These are phyloP conservation scores for Polypedilum vanderplanki DNA, from an alignment of 1,140 invertebrate species.

Conservation along the genomic window DNA sequence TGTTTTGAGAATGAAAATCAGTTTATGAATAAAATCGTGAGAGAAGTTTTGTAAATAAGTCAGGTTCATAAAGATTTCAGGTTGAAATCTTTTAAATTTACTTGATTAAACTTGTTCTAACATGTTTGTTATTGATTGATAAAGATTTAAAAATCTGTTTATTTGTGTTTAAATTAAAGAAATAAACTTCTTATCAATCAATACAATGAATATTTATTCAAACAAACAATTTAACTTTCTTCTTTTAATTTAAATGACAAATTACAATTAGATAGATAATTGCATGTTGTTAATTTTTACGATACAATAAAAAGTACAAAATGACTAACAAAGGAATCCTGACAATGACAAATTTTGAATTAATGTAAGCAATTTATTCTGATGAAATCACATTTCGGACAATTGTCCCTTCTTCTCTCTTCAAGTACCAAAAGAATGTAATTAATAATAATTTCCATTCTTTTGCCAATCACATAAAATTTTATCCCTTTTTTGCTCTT, in stretches of 20 bases:
- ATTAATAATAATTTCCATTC: slow-evolving; percentile 27
- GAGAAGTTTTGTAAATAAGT: too few relatives aligned
- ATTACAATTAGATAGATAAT: slow-evolving; percentile 6
- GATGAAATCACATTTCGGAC: slow-evolving; percentile 15
- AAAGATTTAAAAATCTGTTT: too few relatives aligned
- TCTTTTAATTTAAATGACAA: neutral
- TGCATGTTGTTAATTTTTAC: neutral
- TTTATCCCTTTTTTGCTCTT: neutral
- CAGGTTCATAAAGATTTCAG: too few relatives aligned
- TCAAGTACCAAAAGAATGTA: neutral
- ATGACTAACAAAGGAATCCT: neutral
- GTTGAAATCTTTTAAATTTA: too few relatives aligned
- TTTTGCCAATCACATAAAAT: neutral
- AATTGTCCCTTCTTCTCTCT: neutral
- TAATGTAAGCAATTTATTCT: slow-evolving; percentile 21
- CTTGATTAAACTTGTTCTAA: too few relatives aligned
- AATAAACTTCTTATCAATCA: too few relatives aligned
- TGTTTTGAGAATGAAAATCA: too few relatives aligned
- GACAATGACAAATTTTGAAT: slow-evolving; percentile 25
- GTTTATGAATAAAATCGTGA: too few relatives aligned
- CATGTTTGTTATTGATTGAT: too few relatives aligned
- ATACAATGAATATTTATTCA: too few relatives aligned
- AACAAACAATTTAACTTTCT: too few relatives aligned
- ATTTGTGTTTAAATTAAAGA: too few relatives aligned
- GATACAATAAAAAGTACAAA: neutral